Conservation (phyloP, 2,888 invertebrate genomes). For the Limnephilus marmoratus region DNA sequence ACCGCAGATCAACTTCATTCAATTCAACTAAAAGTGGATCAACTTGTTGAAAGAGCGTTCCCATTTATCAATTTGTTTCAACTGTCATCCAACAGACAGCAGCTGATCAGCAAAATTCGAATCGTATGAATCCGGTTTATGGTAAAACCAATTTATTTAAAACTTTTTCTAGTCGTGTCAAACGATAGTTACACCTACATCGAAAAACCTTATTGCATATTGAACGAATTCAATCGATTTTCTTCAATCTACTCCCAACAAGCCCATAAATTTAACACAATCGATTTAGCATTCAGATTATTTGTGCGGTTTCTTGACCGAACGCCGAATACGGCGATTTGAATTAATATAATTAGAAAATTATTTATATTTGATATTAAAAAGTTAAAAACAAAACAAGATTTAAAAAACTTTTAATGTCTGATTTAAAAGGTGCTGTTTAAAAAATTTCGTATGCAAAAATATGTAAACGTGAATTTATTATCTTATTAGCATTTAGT, state of each 20-base stretch:
- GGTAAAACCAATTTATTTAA: background rate
- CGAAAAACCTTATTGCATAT: background rate
- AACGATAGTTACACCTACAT: background rate
- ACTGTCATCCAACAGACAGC: background rate
- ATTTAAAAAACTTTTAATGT: background rate
- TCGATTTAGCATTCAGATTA: background rate
- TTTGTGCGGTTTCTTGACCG: background rate
- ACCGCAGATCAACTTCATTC: background rate
- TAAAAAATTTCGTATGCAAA: slow-evolving; percentile 19
- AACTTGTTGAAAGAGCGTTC: background rate
- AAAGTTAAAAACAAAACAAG: background rate
- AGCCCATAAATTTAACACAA: background rate
- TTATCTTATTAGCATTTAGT: slow-evolving; percentile 34
- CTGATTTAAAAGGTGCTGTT: background rate
- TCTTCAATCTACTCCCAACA: background rate
- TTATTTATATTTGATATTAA: background rate
- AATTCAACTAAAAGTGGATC: background rate
- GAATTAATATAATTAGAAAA: background rate
- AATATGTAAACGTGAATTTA: slow-evolving; percentile 29
- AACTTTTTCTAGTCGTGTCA: background rate
- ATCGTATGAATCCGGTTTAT: background rate
- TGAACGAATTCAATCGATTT: background rate
- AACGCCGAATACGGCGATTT: background rate
- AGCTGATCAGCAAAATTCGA: background rate
- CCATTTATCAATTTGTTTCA: background rate